Evolutionary conservation across 1,140 invertebrate species (phyloP), one percentile per base, ranked within the genome.

Genomic region (Drosophila triauraria): DNA sequence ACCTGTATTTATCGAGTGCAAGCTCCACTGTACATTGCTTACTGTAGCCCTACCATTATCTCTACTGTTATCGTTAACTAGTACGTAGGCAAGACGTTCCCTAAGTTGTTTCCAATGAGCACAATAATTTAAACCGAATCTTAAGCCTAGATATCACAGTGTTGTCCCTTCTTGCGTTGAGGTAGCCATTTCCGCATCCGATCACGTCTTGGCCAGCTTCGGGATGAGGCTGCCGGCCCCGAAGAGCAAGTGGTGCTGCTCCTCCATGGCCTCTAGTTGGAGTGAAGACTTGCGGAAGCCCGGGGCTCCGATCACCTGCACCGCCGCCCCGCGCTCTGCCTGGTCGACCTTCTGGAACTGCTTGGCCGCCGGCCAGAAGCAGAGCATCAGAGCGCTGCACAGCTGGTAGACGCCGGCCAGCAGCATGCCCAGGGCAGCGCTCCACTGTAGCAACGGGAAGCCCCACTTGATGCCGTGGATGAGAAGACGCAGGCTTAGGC

Each of bases 331-430:
- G 15, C 80, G 71, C 48, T 88, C 77, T 13, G 44, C 43, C 7
- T 50, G 75, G 3, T 86, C 78, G 0, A 64, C 40, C 47, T 86
- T 86, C 13, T 57, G 70, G 51, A 64, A 72, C n/a, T 72, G 43
- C 3, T 38, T 59, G 10, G 20, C 23, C 0, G 71, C 8, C 2
- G 85, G 74, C 84, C 82, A 90, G n/a, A 92, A 85, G 51, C 78
- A 91, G 8, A 88, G 64, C n/a, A 93, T 40, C 0, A 93, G 79
- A 0, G 93, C 91, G 15, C 80, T 71, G 30, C 92, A 91, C 25
- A 94, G 76, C 32, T 94, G 75, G 7, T 92, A 91, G 3, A 93
- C 50, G 7, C 94, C 93, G 44, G 83, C 76, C 8, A 93, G 59
- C 2, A 84, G 67, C 43, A 94, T 78, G n/a, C 91, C 35, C 64